phyloP scores from a whole-genome alignment of 2,797 vertebrate species.

The Clamator glandarius region DNA sequence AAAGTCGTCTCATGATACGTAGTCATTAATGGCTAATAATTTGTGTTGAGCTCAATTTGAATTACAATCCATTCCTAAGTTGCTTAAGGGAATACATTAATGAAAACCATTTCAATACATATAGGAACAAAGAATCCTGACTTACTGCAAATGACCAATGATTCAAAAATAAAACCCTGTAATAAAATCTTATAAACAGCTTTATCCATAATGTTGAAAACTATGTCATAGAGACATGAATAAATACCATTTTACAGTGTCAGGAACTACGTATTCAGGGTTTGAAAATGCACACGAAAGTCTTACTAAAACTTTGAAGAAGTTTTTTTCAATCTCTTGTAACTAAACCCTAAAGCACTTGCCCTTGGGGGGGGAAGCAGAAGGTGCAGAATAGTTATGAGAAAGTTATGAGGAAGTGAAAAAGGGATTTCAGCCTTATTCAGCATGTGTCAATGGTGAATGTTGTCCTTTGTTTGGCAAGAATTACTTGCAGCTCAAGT shows the following conservation, averaged over 20 bases:
- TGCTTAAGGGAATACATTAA: not conserved
- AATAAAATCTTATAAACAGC: not conserved
- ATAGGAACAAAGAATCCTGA: not conserved
- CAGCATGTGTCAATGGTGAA: not conserved
- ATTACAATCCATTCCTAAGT: not conserved
- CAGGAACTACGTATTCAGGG: not conserved
- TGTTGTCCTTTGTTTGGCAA: not conserved
- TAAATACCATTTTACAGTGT: not conserved
- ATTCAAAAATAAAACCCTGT: not conserved
- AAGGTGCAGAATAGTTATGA: not conserved
- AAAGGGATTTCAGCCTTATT: not conserved
- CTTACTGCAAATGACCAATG: not conserved
- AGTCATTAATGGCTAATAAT: not conserved
- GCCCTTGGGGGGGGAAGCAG: rapidly evolving
- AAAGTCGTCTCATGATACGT: not conserved
- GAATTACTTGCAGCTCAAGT: not conserved
- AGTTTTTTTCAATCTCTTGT: not conserved
- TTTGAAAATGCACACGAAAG: not conserved
- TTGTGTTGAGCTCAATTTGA: not conserved
- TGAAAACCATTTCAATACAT: not conserved
- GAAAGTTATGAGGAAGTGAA: not conserved
- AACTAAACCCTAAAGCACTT: not conserved
- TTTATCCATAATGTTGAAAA: not conserved
- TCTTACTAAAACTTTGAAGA: not conserved
- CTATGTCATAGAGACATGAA: not conserved